A percentile compares a stretch with the other conserved stretches of the same genome.
Conservation (phyloP, 2,797 vertebrate genomes). For the Ctenochaetus hawaiiensis region DNA sequence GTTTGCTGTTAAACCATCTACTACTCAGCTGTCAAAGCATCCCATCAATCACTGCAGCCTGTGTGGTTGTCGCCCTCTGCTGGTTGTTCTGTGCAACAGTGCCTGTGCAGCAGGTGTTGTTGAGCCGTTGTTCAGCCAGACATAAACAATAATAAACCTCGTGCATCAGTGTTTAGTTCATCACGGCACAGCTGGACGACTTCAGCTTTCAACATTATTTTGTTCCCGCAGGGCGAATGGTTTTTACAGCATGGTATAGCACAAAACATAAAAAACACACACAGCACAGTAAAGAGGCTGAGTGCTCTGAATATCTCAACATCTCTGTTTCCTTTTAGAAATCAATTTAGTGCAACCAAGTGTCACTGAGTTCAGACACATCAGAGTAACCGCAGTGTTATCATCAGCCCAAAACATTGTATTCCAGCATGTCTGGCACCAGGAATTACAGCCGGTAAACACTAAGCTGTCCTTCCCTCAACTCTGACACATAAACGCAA, state of each 20-base stretch:
- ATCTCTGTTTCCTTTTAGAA: background rate
- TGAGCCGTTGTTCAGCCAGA: slow-evolving; percentile 62
- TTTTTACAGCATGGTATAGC: background rate
- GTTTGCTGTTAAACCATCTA: background rate
- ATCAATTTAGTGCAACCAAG: slow-evolving; percentile 16
- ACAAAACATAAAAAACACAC: background rate
- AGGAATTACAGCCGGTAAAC: slow-evolving; percentile 43
- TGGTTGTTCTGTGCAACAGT: slow-evolving; percentile 41
- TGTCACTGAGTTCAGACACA: slow-evolving; percentile 42
- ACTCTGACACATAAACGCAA: slow-evolving; percentile 18
- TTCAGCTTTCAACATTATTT: background rate
- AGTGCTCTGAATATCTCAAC: background rate
- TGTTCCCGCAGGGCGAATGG: background rate
- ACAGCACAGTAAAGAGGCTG: background rate
- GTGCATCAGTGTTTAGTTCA: slow-evolving; percentile 53
- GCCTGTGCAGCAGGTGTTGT: slow-evolving; percentile 62
- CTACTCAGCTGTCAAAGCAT: background rate
- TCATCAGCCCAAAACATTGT: slow-evolving; percentile 43
- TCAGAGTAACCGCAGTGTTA: slow-evolving; percentile 28
- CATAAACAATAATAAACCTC: slow-evolving; percentile 76
- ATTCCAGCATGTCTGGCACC: slow-evolving; percentile 33
- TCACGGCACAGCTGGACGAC: slow-evolving; percentile 20
- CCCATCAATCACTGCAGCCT: background rate
- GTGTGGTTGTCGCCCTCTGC: slow-evolving; percentile 53
- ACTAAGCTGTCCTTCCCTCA: slow-evolving; percentile 18